Base-by-base conservation (phyloP, 2,113 vertebrate species). In the Ancistrus triradiatus region DNA sequence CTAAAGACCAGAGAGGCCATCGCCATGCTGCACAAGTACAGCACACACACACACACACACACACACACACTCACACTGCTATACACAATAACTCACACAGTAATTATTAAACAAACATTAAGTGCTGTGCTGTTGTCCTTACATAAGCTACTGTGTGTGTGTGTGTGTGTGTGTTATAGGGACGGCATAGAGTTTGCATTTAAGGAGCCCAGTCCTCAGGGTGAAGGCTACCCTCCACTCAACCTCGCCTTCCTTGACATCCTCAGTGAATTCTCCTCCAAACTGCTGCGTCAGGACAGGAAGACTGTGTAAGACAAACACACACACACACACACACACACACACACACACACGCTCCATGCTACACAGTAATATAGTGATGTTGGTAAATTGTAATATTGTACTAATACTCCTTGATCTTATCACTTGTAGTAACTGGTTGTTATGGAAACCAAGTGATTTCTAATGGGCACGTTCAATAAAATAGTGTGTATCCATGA, bases 1-100 rank as follows among this genome's bases (percentile, higher is more conserved):
- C 71, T 98, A 72, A 99, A 99, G 91, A 99, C 96, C 66, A 89
- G 96, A 87, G 96, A 98, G 77, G 96, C 96, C 80, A 97, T 99
- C 63, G 96, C 96, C 48, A 98, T 98, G 95, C 85, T 99, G 61
- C 96, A 99, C 90, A 99, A 99, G 96, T 99, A 93, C 90, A 99
- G 96, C 98, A 93, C 90, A 88, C 61, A 7, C 10, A 17, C 38
- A 3, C 18, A n/a, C 40, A 17, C 35, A 7, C 13, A 17, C 22
- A 8, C 37, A 6, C 46, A 18, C 42, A 55, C 51, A 56, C 31
- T 17, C 52, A 43, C 21, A 42, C 19, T 31, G 10, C 19, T 25
- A 18, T 13, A 27, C 15, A 10, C 8, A 25, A n/a, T n/a, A n/a
- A n/a, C n/a, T n/a, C n/a, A n/a, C n/a, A n/a, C n/a, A n/a, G n/a